Evolutionary conservation across 1,140 invertebrate genomes (phyloP).

Genomic region (Pseudomyrmex sp.): DNA sequence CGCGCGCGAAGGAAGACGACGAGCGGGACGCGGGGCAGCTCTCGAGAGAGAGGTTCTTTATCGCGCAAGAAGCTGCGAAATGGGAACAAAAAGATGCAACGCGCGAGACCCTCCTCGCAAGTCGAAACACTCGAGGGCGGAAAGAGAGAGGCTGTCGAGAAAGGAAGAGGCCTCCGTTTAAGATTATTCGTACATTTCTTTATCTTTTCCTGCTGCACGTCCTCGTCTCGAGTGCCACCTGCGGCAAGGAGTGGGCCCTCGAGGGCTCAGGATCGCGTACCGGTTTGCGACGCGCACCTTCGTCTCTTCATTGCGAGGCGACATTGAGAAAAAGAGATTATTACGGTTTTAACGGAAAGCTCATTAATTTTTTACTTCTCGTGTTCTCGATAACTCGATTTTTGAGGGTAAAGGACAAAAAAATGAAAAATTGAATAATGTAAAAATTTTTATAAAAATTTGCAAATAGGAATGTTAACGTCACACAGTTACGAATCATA

Average conservation of each 20-base stretch:
- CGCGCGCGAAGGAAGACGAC: constrained; percentile 62
- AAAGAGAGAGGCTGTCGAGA: constrained; percentile 24
- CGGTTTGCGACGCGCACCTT: constrained; percentile 10
- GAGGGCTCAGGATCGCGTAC: not conserved
- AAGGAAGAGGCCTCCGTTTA: not conserved
- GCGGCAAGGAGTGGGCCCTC: constrained; percentile 27
- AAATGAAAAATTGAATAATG: too few species aligned
- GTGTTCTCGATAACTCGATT: not conserved
- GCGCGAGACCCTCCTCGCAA: constrained; percentile 64
- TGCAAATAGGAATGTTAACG: too few species aligned
- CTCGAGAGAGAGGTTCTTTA: constrained; percentile 74
- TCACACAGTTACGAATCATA: not conserved
- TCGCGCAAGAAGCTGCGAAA: constrained; percentile 77
- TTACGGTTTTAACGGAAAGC: not conserved
- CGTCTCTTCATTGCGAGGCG: constrained; percentile 11
- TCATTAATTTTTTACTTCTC: constrained; percentile 13
- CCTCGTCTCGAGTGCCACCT: constrained; percentile 26
- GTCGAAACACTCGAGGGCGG: constrained; percentile 68
- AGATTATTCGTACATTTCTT: constrained; percentile 46
- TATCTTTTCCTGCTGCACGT: constrained; percentile 16
- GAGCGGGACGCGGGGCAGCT: constrained; percentile 68
- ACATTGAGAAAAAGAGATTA: constrained; percentile 4
- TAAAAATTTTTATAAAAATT: too few species aligned
- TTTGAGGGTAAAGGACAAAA: not conserved
- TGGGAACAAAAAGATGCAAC: constrained; percentile 76